Percentiles rank a stretch among this genome's conserved stretches.
Evolutionary conservation across 2,888 invertebrate species (phyloP).

Genomic region (Kryphioiulus occultus): DNA sequence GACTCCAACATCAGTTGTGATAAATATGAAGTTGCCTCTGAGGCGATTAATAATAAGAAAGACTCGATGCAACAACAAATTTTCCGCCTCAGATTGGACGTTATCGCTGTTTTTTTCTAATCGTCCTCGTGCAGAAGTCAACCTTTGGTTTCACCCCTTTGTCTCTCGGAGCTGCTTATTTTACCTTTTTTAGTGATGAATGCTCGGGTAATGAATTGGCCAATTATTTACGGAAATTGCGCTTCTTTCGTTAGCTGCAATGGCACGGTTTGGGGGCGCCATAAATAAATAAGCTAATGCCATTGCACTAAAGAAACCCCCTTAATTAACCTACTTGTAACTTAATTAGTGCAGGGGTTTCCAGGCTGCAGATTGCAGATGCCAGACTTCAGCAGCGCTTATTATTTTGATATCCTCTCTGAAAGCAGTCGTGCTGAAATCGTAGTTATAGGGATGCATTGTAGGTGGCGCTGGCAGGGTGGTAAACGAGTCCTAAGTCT

Average conservation of each 20-base stretch:
- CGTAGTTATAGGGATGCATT: too few relatives aligned
- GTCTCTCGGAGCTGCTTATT: not conserved
- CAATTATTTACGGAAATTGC: constrained; percentile 45
- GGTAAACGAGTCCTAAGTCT: too few relatives aligned
- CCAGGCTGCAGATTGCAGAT: not conserved
- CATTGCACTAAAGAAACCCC: constrained; percentile 14
- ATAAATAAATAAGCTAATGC: constrained; percentile 43
- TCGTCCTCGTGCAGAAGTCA: not conserved
- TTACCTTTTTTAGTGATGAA: constrained; percentile 37
- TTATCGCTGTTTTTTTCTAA: not conserved
- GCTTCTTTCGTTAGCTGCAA: not conserved
- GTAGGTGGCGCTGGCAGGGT: too few relatives aligned
- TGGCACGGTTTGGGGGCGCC: constrained; percentile 37
- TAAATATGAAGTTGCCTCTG: not conserved
- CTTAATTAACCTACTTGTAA: constrained; percentile 45
- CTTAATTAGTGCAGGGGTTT: constrained; percentile 33
- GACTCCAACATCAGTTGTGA: not conserved
- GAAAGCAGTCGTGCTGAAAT: too few relatives aligned
- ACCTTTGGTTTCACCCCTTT: not conserved
- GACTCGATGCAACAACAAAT: constrained; percentile 3
- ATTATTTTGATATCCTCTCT: too few relatives aligned
- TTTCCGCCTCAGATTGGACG: not conserved
- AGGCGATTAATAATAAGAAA: constrained; percentile 17
- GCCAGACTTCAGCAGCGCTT: not conserved
- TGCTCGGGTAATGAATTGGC: constrained; percentile 42